phyloP scores from a whole-genome alignment of 2,113 vertebrate species.

The Pionites leucogaster region DNA sequence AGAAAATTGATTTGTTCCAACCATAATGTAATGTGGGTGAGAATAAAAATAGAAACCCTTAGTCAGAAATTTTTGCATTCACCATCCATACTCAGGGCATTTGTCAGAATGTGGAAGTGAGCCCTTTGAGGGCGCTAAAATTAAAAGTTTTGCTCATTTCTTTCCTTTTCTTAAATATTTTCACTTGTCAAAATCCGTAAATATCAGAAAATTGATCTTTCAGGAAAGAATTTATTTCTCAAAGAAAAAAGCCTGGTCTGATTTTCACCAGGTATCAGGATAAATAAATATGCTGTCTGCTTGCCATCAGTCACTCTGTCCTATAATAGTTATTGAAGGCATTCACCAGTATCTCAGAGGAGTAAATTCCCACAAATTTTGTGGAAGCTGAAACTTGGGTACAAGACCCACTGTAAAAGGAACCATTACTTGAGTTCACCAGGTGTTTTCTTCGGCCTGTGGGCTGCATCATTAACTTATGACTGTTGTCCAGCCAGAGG shows the following conservation, averaged over 20 bases:
- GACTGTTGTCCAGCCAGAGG: neutral
- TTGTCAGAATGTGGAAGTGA: neutral
- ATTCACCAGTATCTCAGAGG: neutral
- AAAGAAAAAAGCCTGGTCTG: neutral
- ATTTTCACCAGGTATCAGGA: neutral
- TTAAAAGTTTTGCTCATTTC: neutral
- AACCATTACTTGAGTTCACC: neutral
- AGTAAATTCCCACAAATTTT: neutral
- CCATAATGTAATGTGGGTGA: neutral
- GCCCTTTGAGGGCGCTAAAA: neutral
- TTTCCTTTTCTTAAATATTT: neutral
- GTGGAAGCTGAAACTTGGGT: neutral
- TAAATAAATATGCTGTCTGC: neutral
- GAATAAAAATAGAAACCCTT: constrained; percentile 36
- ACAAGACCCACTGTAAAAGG: neutral
- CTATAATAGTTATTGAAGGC: neutral
- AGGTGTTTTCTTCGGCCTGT: neutral
- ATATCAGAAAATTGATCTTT: neutral
- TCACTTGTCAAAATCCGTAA: neutral
- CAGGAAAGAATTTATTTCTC: neutral
- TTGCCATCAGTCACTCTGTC: neutral
- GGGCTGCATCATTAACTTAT: neutral
- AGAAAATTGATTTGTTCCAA: constrained; percentile 49
- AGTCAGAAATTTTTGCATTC: neutral
- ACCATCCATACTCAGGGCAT: neutral